Evolutionary conservation across 2,797 vertebrate species (phyloP).

Genomic region (Okamejei kenojei): DNA sequence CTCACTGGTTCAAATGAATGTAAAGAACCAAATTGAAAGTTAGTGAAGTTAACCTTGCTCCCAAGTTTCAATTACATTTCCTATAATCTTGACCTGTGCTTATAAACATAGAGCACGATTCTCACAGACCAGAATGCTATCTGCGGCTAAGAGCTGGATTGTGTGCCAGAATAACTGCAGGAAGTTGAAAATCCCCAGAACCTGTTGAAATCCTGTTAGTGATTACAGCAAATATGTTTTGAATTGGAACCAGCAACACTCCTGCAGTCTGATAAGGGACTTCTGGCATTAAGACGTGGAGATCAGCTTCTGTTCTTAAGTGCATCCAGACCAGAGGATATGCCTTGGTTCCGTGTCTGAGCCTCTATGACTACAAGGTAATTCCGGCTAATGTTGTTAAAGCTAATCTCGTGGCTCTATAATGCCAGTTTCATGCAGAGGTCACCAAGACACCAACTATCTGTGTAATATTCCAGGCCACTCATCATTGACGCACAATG

Average conservation of each 20-base stretch:
- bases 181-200: background rate
- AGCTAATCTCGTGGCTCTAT: background rate
- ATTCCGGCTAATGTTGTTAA: background rate
- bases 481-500: background rate
- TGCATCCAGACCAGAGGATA: background rate
- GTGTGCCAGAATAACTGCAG: background rate
- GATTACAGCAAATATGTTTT: background rate
- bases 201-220: background rate
- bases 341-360: background rate
- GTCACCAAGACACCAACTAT: background rate
- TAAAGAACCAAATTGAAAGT: background rate
- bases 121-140: background rate
- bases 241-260: background rate
- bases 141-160: background rate
- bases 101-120: background rate
- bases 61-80: background rate
- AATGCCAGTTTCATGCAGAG: background rate
- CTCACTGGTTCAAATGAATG: background rate
- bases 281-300: background rate
- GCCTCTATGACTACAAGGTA: background rate
- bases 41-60: background rate
- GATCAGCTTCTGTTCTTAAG: conserved; percentile 6
- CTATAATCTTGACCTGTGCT: background rate
- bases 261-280: background rate
- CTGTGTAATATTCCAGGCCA: background rate